Evolutionary conservation across 2,797 vertebrate genomes (phyloP).

Genomic region (Squalus acanthias): DNA sequence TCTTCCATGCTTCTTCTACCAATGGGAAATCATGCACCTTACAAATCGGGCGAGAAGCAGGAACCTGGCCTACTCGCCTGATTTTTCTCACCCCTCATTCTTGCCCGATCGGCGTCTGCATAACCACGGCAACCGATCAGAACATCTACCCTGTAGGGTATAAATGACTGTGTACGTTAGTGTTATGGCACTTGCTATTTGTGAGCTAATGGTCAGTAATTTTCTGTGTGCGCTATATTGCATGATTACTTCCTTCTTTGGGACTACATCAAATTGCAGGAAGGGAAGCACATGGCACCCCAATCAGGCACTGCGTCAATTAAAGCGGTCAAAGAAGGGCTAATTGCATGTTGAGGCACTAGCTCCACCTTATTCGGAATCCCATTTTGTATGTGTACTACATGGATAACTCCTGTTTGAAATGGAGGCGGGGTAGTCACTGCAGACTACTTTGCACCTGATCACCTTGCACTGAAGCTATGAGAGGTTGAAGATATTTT

Average conservation of each 20-base stretch:
- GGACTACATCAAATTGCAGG: not conserved
- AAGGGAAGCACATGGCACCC: not conserved
- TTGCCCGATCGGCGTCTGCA: not conserved
- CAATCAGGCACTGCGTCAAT: not conserved
- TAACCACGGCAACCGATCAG: not conserved
- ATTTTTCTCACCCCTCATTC: not conserved
- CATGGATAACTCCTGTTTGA: not conserved
- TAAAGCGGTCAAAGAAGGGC: not conserved
- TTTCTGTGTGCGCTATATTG: not conserved
- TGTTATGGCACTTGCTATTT: not conserved
- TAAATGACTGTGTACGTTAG: not conserved
- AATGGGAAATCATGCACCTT: not conserved
- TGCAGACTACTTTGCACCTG: too few relatives aligned
- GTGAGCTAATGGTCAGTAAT: not conserved
- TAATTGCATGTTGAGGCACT: not conserved
- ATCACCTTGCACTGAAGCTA: too few relatives aligned
- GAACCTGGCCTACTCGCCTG: too few relatives aligned
- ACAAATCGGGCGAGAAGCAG: not conserved
- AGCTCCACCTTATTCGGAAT: not conserved
- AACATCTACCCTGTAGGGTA: not conserved
- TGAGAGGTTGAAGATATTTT: not conserved
- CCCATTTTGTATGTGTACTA: not conserved
- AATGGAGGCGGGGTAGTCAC: not conserved
- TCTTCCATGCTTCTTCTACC: not conserved
- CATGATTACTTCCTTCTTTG: not conserved